These are phyloP conservation scores for Microplitis deprimator DNA, from an alignment of 2,888 invertebrate species.

Conservation along the genomic window DNA sequence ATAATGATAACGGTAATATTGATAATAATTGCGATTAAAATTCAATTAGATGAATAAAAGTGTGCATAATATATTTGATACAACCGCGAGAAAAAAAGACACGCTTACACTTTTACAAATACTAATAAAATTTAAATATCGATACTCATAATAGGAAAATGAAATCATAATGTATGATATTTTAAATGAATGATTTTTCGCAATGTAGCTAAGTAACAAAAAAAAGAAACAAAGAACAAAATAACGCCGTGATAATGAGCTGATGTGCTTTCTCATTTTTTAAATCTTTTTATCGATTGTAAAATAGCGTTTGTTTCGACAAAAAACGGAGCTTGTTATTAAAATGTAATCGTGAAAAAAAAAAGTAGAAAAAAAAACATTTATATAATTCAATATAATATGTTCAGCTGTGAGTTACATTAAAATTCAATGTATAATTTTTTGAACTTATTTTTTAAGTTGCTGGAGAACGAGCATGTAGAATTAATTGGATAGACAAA, in stretches of 20 bases:
- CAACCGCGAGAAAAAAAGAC: conserved; percentile 50
- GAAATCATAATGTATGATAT: conserved; percentile 24
- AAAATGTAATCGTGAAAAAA: conserved; percentile 31
- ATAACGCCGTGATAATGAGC: background rate
- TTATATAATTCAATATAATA: no score
- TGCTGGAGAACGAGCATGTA: background rate
- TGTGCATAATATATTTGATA: conserved; percentile 68
- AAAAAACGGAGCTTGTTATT: background rate
- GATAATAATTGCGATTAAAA: conserved; percentile 34
- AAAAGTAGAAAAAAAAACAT: background rate
- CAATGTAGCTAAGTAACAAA: conserved; percentile 40
- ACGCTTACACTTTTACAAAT: conserved; percentile 53
- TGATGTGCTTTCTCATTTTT: conserved; percentile 3
- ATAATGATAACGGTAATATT: conserved; percentile 13
- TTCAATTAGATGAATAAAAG: conserved; percentile 62
- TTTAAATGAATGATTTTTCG: conserved; percentile 12
- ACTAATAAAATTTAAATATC: conserved; percentile 58
- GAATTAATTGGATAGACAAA: background rate
- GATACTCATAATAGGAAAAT: conserved; percentile 20
- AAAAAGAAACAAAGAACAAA: conserved; percentile 46
- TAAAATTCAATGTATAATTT: background rate
- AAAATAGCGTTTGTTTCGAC: background rate
- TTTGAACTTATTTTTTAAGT: background rate
- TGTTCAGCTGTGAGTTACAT: no score
- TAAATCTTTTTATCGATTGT: background rate